Base-by-base conservation (phyloP, 2,113 vertebrate species). In the Elaphurus davidianus region DNA sequence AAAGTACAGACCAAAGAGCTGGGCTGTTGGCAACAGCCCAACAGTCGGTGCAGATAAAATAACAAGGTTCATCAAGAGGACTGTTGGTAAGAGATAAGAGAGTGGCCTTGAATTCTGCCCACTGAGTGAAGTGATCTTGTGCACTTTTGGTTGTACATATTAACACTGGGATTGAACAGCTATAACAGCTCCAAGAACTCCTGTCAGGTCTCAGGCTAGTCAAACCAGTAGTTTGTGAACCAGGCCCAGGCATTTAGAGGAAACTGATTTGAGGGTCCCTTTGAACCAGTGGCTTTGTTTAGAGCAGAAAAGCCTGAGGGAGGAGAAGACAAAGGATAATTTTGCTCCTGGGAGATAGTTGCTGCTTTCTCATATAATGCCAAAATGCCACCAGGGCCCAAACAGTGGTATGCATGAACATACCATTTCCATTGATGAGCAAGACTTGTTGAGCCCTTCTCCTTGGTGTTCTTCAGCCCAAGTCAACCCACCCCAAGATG, bases 71-170 rank as follows among this genome's bases (percentile, higher is more conserved):
- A 60, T 40, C 27, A 76, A 67, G 45, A 91, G 54, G 45, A 64
- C 71, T 91, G 10, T 14, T 91, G 76, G 55, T 52, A 50, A 85
- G 84, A 95, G 54, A 74, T 85, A 81, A 71, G 60, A 92, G 64
- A 86, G 16, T 71, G 62, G n/a, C 67, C 95, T 92, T 97, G 50
- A 78, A 54, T 94, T 96, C 71, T 71, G 79, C 33, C 54, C 36
- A 10, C 25, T 16, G 60, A 82, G n/a, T 59, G 15, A 17, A 93
- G 55, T 79, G 64, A 16, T 40, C 74, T 87, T 54, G 10, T 36
- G 14, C 43, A 87, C 33, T 96, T 94, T 87, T 5, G 11, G 33
- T 90, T 87, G 55, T 79, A 13, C 55, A 23, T 57, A 14, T 82
- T 79, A 60, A 64, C 43, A 33, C 3, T 19, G 47, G 81, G 36